phyloP scores from a whole-genome alignment of 53 echinoderm and acorn worm genomes.

The Henricia sp. region DNA sequence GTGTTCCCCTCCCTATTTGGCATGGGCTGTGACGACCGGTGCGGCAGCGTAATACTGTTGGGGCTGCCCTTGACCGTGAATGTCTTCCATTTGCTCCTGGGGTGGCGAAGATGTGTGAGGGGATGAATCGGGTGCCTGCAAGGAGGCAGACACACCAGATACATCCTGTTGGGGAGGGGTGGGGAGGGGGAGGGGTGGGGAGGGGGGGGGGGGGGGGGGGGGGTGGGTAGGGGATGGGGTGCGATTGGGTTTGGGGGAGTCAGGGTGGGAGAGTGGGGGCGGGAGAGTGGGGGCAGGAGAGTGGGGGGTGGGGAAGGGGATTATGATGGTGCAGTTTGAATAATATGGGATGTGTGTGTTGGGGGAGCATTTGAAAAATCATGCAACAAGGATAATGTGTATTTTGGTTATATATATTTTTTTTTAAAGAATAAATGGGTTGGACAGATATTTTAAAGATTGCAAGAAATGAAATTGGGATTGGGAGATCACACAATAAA shows the following conservation, averaged over 20 bases:
- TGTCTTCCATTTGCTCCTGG: constrained; percentile 47
- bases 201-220: background rate
- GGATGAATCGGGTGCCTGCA: constrained; percentile 49
- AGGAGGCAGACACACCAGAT: constrained; percentile 30
- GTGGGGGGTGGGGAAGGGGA: background rate
- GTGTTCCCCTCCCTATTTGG: constrained; percentile 37
- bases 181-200: background rate
- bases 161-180: constrained; percentile 31
- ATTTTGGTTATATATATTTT: no score
- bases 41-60: constrained; percentile 60
- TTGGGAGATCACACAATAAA: no score
- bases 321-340: no score
- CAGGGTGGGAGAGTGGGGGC: background rate
- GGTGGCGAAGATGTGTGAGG: constrained; percentile 56
- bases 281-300: background rate
- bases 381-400: no score
- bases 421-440: no score
- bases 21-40: constrained; percentile 54
- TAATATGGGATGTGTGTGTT: no score
- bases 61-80: constrained; percentile 41
- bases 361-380: no score
- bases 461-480: no score
- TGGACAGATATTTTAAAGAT: no score
- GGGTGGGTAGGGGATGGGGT: background rate
- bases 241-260: background rate